Evolutionary conservation across 2,888 invertebrate species (phyloP), one percentile per base, ranked within the genome.

Genomic region (Endomychus coccineus): DNA sequence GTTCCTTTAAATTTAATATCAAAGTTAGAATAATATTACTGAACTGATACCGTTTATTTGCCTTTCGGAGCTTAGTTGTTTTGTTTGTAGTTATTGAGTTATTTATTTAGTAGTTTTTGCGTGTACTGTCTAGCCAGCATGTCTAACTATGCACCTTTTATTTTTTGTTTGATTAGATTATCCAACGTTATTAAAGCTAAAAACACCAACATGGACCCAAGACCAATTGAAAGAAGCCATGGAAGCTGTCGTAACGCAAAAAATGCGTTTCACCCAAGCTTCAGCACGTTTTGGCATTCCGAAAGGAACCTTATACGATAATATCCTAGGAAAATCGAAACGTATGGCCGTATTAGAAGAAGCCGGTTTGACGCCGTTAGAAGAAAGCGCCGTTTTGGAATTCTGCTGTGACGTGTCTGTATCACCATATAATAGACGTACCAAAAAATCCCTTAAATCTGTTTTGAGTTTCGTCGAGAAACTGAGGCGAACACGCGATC

Each of bases 191-290:
- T 72, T 77, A 70, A 81, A 80, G 71, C 68, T 78, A 71, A 83
- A 82, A 73, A 75, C 79, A 29, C 82, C 81, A 29, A 77, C 78
- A 44, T 83, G 83, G 83, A 80, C 78, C 7, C 80, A 81, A 56
- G 73, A 71, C 39, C 80, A 82, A 61, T 76, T 84, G 25, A 78
- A 80, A 62, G 80, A 82, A 58, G 83, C 83, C 27, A 80, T 84
- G 44, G 77, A 80, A 52, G 82, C 83, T 1, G 82, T 83, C 30
- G 78, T 82, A 49, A 77, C 76, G 3, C 83, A 83, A 64, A 73
- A 74, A 59, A 79, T 83, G 81, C 75, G 83, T 41, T 83, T 84
- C 66, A 83, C 83, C 3, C 81, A 82, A 62, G 83, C 83, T 1
- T 77, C 82, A 9, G 70, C 77, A 11, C 71, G 74, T 52, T 83